phyloP scores from a whole-genome alignment of 64 coral and sea anemone genomes.

The Dendronephthya gigantea region DNA sequence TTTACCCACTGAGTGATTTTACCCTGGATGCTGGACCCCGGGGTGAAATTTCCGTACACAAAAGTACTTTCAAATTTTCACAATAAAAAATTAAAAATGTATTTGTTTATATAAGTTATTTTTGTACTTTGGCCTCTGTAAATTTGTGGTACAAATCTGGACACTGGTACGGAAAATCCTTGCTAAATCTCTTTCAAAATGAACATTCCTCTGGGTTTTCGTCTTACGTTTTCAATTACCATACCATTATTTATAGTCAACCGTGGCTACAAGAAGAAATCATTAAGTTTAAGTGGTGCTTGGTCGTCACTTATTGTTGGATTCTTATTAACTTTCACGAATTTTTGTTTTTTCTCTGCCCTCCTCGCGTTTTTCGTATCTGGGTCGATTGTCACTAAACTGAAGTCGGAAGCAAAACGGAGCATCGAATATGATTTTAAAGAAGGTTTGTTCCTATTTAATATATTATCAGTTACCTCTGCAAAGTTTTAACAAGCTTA shows the following conservation, averaged over 20 bases:
- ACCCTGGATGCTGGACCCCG: too few relatives aligned
- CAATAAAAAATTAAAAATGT: too few relatives aligned
- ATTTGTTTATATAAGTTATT: too few relatives aligned
- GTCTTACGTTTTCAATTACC: background rate
- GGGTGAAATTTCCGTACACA: too few relatives aligned
- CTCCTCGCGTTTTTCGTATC: slow-evolving; percentile 58
- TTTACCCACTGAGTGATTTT: too few relatives aligned
- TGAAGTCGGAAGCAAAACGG: slow-evolving; percentile 67
- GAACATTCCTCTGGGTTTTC: background rate
- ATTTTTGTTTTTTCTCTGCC: slow-evolving; percentile 82
- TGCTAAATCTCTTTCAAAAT: background rate
- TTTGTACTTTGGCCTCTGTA: too few relatives aligned
- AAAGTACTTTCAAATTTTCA: too few relatives aligned
- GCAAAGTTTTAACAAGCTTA: too few relatives aligned
- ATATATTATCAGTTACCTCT: background rate
- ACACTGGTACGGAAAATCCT: too few relatives aligned
- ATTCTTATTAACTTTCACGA: slow-evolving; percentile 66
- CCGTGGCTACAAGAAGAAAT: slow-evolving; percentile 54
- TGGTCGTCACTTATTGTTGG: slow-evolving; percentile 68
- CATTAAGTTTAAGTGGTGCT: slow-evolving; percentile 58
- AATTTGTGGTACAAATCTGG: too few relatives aligned
- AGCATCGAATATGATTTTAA: slow-evolving; percentile 94
- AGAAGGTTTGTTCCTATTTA: slow-evolving; percentile 41
- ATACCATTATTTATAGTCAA: slow-evolving; percentile 52
- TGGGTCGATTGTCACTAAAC: slow-evolving; percentile 71